Conservation (phyloP, 1,140 invertebrate species). For the Cepaea nemoralis region DNA sequence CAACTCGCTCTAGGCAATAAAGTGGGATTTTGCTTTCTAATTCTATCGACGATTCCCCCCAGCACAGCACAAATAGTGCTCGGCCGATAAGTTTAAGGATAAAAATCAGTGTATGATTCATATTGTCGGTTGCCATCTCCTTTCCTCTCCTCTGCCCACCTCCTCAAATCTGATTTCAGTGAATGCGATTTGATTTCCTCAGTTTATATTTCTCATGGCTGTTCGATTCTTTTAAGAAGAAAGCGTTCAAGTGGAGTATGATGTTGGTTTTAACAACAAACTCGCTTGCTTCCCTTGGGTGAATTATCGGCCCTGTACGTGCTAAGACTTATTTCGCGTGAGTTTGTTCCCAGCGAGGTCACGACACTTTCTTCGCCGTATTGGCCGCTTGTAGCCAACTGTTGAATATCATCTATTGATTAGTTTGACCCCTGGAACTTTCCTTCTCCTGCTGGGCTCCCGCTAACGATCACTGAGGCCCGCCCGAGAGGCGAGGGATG, state of each 20-base stretch:
- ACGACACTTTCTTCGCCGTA: constrained; percentile 2
- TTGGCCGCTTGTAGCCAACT: neutral
- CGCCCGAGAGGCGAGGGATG: neutral
- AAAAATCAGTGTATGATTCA: no score
- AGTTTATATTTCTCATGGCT: neutral
- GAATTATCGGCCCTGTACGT: neutral
- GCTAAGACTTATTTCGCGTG: neutral
- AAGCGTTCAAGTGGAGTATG: neutral
- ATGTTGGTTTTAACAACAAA: constrained; percentile 4
- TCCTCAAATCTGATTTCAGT: neutral
- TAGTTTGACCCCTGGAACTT: neutral
- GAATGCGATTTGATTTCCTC: neutral
- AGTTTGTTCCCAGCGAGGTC: neutral
- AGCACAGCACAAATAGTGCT: no score
- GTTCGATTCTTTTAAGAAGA: neutral
- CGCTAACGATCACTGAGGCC: neutral
- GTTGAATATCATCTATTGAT: constrained; percentile 20
- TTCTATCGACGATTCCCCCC: no score
- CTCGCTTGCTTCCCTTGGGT: neutral
- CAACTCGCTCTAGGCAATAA: no score
- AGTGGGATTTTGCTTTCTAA: no score
- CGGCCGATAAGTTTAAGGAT: no score
- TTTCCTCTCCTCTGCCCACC: neutral
- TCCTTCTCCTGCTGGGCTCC: neutral
- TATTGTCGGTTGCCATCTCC: no score